A percentile compares a stretch with the other conserved stretches of the same genome.
These are phyloP conservation scores for Cetonia aurata DNA, from an alignment of 2,888 invertebrate species.

Conservation along the genomic window DNA sequence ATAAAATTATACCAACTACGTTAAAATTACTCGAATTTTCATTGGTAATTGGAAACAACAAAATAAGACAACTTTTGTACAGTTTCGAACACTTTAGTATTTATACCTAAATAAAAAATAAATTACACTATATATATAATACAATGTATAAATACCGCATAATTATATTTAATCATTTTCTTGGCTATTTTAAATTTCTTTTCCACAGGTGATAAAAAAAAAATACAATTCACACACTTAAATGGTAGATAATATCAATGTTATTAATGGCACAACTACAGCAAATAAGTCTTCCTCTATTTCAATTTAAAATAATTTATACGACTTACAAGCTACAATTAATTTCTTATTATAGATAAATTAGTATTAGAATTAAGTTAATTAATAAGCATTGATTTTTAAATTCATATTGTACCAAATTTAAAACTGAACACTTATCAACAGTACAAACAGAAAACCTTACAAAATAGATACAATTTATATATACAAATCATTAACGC, in stretches of 20 bases:
- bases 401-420: too few species aligned
- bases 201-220: background rate
- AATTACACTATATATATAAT: slow-evolving; percentile 18
- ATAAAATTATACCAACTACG: background rate
- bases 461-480: too few species aligned
- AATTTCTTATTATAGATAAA: too few species aligned
- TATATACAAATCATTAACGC: background rate
- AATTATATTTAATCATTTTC: background rate
- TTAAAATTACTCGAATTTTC: background rate
- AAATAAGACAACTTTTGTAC: slow-evolving; percentile 9
- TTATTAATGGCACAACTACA: slow-evolving; percentile 35
- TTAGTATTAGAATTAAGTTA: too few species aligned
- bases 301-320: too few species aligned
- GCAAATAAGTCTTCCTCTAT: slow-evolving; percentile 13
- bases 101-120: slow-evolving; percentile 14
- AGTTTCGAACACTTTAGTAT: background rate
- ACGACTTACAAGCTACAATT: too few species aligned
- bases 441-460: too few species aligned
- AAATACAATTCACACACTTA: slow-evolving; percentile 2
- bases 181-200: background rate
- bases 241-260: background rate
- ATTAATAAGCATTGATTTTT: too few species aligned
- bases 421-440: too few species aligned
- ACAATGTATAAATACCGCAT: background rate
- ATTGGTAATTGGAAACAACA: background rate